Percentiles rank a stretch among this genome's conserved stretches.
phyloP scores from a whole-genome alignment of 2,113 vertebrate species.

The Xiphophorus hellerii region DNA sequence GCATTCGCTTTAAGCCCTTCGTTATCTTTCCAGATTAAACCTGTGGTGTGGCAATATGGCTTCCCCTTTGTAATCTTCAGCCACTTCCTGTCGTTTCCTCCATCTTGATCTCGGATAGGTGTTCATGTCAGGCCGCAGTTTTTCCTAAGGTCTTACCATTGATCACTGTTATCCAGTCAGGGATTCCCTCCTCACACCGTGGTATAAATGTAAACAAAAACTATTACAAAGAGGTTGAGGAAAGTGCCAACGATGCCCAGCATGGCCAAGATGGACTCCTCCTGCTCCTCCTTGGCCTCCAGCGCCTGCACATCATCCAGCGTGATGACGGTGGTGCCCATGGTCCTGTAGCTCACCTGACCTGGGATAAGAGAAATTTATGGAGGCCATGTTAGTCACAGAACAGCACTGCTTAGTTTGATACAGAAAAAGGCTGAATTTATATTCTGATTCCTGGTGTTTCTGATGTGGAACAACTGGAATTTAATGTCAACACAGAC shows the following conservation, averaged over 20 bases:
- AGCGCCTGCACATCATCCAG: slow-evolving; percentile 85
- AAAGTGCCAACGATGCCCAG: slow-evolving; percentile 90
- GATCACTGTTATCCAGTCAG: background rate
- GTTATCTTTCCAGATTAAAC: slow-evolving; percentile 66
- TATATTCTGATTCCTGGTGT: slow-evolving; percentile 18
- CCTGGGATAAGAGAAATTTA: slow-evolving; percentile 64
- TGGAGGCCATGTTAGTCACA: too few relatives aligned
- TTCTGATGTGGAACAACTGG: slow-evolving; percentile 22
- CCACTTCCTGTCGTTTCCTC: background rate
- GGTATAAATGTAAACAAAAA: slow-evolving; percentile 92
- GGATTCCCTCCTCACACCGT: slow-evolving; percentile 80
- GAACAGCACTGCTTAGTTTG: too few relatives aligned
- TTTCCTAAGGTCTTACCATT: background rate
- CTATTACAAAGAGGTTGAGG: slow-evolving; percentile 90
- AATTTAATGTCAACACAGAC: background rate
- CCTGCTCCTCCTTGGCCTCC: slow-evolving; percentile 90
- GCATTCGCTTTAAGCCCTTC: slow-evolving; percentile 41
- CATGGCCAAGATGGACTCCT: slow-evolving; percentile 90
- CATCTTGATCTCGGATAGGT: slow-evolving; percentile 12
- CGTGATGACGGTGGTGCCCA: slow-evolving; percentile 87
- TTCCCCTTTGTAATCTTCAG: slow-evolving; percentile 28
- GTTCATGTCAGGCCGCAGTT: slow-evolving; percentile 34
- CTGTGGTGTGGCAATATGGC: slow-evolving; percentile 39
- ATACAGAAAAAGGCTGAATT: slow-evolving; percentile 4
- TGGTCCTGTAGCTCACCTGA: slow-evolving; percentile 81